A percentile compares a stretch with the other conserved stretches of the same genome.
Evolutionary conservation across 2,113 vertebrate genomes (phyloP).

Genomic region (Fregata magnificens): DNA sequence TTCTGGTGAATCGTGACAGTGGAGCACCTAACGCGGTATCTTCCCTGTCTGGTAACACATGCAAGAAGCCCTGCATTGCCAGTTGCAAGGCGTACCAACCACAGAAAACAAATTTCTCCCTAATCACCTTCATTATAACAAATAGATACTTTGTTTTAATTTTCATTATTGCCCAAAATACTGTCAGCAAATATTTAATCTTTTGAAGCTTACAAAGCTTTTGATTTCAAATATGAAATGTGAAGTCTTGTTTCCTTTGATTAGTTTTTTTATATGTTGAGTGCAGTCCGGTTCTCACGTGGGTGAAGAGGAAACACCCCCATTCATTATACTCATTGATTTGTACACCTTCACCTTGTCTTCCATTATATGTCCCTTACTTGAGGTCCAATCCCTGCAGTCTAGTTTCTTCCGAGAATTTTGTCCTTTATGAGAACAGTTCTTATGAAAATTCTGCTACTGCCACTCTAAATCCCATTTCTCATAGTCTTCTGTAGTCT

Average conservation of each 20-base stretch:
- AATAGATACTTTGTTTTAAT: neutral
- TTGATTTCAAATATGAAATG: neutral
- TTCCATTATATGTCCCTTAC: neutral
- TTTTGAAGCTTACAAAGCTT: neutral
- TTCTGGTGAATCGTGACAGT: neutral
- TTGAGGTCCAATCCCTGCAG: neutral
- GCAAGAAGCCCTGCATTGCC: neutral
- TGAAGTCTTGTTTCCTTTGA: neutral
- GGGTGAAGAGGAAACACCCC: neutral
- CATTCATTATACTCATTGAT: neutral
- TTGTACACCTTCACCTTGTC: neutral
- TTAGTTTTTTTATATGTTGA: neutral
- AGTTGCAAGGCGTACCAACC: neutral
- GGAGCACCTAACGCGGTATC: neutral
- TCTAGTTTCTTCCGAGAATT: neutral
- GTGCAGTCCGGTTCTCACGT: neutral
- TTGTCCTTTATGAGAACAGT: neutral
- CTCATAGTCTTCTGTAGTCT: neutral
- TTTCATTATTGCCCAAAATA: neutral
- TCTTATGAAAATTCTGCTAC: neutral
- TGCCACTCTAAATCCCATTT: neutral
- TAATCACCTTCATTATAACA: neutral
- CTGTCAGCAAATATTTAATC: neutral
- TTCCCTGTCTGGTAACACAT: neutral
- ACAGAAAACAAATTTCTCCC: neutral